A percentile compares a stretch with the other conserved stretches of the same genome.
Conservation (phyloP, 2,113 vertebrate genomes). For the Phodopus roborovskii region DNA sequence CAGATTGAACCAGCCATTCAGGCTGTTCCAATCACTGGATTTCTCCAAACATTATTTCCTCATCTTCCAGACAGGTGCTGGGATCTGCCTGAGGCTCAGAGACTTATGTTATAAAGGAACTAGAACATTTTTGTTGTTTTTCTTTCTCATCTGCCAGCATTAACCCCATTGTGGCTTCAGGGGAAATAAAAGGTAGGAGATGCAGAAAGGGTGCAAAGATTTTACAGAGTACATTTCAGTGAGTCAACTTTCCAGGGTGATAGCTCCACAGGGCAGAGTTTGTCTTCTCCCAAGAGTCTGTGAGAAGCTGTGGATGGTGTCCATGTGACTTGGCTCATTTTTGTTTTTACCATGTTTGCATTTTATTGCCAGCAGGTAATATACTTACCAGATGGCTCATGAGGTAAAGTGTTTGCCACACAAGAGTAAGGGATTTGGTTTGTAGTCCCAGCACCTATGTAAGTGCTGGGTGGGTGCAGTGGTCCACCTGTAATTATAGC, state of each 20-base stretch:
- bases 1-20: accelerated
- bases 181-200: background rate
- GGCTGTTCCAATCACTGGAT: background rate
- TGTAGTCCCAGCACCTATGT: background rate
- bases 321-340: too few species aligned
- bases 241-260: background rate
- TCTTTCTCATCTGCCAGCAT: background rate
- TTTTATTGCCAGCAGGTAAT: background rate
- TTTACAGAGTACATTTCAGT: background rate
- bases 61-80: background rate
- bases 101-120: background rate
- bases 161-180: background rate
- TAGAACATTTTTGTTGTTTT: background rate
- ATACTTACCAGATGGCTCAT: background rate
- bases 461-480: background rate
- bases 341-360: background rate
- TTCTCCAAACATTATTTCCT: background rate
- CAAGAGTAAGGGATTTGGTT: background rate
- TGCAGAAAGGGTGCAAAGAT: background rate
- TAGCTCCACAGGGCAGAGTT: background rate
- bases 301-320: background rate
- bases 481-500: background rate
- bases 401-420: background rate
- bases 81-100: background rate
- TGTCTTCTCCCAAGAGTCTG: background rate